Evolutionary conservation across 2,888 invertebrate species (phyloP), one percentile per base, ranked within the genome.

Genomic region (Drosophila prolongata): DNA sequence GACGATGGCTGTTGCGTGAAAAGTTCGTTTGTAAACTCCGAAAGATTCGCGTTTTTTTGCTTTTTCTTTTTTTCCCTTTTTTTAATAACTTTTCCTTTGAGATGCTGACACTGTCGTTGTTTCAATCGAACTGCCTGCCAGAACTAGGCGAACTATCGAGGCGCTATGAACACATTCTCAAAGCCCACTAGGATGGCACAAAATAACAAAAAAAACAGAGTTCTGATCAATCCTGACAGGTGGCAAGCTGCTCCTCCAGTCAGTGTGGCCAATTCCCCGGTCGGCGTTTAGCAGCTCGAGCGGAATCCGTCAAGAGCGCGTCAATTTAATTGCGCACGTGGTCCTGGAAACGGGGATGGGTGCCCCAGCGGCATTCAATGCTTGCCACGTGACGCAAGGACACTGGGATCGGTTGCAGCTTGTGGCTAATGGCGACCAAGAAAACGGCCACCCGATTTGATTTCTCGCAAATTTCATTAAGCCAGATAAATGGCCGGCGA

Each of bases 401-500:
- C 16, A n/a, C 16, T 2, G 9, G 38, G 38, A 38, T 59, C 30
- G 37, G 65, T 65, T 76, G 76, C 80, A 77, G 42, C 56, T 78
- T 58, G 64, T 53, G 65, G 76, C 87, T 69, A 74, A 53, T 49
- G 49, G 34, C 65, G 38, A 37, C 49, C 35, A n/a, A 19, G 47
- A 11, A 43, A n/a, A 14, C 10, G 49, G 16, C 11, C 49, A 34
- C 6, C 19, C 16, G 62, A 71, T 87, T 87, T 78, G 86, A 79
- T 77, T 79, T 81, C 76, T 80, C 61, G 79, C 85, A 84, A 90
- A 88, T 91, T 91, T 90, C 91, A 90, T 90, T 90, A 90, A 90
- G 89, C 90, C 87, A 91, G 90, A 90, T 91, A 90, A 91, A 90
- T 90, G 91, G 81, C 76, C 78, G 75, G 71, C 90, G 89, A 91